Conservation (phyloP, 2,888 invertebrate species). For the Sinhomidia bicolor region DNA sequence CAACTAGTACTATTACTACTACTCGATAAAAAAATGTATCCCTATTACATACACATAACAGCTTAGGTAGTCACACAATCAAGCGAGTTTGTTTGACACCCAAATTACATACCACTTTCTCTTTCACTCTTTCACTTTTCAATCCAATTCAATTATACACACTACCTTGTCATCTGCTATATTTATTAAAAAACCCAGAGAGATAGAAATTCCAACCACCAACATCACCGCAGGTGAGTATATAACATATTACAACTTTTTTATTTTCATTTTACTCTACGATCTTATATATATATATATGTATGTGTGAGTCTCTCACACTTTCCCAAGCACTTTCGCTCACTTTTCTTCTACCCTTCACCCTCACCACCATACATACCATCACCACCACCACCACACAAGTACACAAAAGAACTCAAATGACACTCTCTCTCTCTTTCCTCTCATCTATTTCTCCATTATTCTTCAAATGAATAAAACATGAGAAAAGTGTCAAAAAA, state of each 20-base stretch:
- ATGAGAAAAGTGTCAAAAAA: constrained; percentile 54
- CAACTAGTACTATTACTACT: no score
- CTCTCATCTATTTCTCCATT: constrained; percentile 28
- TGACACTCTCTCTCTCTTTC: no score
- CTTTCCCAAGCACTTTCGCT: background rate
- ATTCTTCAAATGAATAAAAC: constrained; percentile 39
- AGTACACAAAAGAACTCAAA: constrained; percentile 1
- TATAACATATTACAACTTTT: background rate
- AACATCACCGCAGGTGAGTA: constrained; percentile 8
- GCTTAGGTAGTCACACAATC: background rate
- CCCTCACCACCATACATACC: no score
- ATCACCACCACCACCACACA: background rate
- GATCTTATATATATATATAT: background rate
- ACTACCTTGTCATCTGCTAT: constrained; percentile 29
- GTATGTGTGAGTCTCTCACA: background rate
- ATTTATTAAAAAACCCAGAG: constrained; percentile 29
- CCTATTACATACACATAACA: no score
- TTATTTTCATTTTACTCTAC: background rate
- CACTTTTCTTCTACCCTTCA: background rate
- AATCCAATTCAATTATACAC: constrained; percentile 28
- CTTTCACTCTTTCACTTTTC: constrained; percentile 16
- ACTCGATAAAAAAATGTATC: background rate
- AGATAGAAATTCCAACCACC: no score
- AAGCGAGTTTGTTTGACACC: background rate
- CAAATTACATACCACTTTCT: constrained; percentile 11